Conservation (phyloP, 2,888 invertebrate genomes). For the Orthonevra nobilis region DNA sequence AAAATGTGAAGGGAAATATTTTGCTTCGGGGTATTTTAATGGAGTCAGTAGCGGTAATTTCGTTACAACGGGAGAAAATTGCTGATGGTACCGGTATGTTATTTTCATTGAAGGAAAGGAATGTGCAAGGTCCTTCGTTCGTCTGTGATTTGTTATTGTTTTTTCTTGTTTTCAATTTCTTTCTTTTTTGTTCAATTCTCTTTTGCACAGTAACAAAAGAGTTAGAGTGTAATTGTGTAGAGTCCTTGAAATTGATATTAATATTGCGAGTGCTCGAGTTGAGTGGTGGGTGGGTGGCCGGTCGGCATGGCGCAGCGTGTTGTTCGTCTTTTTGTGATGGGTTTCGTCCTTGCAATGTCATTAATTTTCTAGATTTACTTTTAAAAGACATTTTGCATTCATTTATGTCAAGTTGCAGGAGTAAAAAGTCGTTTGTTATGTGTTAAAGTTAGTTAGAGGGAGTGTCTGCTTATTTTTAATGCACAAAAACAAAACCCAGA, state of each 20-base stretch:
- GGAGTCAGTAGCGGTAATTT: constrained; percentile 60
- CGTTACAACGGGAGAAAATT: constrained; percentile 60
- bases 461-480: no score
- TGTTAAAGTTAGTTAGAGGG: no score
- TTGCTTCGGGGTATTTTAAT: constrained; percentile 60
- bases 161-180: constrained; percentile 4
- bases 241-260: constrained; percentile 45
- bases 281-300: not conserved
- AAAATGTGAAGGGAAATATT: constrained; percentile 60
- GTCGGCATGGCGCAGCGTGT: no score
- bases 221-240: constrained; percentile 13
- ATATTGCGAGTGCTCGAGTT: constrained; percentile 18
- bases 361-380: no score
- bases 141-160: constrained; percentile 45
- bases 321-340: no score
- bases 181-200: no score
- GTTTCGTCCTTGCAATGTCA: no score
- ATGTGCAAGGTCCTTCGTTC: constrained; percentile 32
- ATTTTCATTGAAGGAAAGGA: constrained; percentile 33
- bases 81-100: constrained; percentile 25
- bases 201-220: not conserved
- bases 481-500: no score
- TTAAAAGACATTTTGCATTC: no score
- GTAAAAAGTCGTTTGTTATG: no score
- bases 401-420: no score